A percentile compares a stretch with the other conserved stretches of the same genome.
phyloP scores from a whole-genome alignment of 2,113 vertebrate genomes.

The Tympanuchus pallidicinctus region DNA sequence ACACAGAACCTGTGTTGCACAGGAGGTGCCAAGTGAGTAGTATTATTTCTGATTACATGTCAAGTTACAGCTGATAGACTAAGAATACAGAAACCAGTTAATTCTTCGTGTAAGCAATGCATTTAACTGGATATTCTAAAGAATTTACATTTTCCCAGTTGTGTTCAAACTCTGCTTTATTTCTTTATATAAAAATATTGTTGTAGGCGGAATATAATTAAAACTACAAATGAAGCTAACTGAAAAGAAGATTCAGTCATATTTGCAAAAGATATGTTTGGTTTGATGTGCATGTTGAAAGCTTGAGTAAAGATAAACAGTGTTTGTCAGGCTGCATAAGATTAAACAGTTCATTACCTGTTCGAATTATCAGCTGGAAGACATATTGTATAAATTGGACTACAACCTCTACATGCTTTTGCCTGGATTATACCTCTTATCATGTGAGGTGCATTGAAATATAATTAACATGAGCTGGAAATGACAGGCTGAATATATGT shows the following conservation, averaged over 20 bases:
- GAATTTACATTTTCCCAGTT: neutral
- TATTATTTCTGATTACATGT: neutral
- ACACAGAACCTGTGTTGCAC: neutral
- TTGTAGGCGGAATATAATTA: neutral
- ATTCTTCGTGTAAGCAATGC: neutral
- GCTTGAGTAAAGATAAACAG: conserved; percentile 29
- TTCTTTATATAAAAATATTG: neutral
- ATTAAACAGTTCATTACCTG: conserved; percentile 58
- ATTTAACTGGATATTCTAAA: neutral
- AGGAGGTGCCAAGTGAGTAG: neutral
- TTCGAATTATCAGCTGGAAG: conserved; percentile 54
- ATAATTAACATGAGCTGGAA: conserved; percentile 1
- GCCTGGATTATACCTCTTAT: conserved; percentile 31
- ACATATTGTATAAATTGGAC: conserved; percentile 39
- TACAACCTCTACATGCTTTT: conserved; percentile 31
- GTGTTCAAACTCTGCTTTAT: neutral
- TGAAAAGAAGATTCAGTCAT: neutral
- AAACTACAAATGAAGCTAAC: neutral
- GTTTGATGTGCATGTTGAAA: neutral
- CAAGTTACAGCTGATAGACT: neutral
- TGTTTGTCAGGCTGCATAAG: conserved; percentile 35
- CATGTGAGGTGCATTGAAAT: conserved; percentile 26
- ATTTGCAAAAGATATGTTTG: conserved; percentile 3
- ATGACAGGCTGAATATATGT: neutral
- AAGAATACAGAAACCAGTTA: neutral